Base-by-base conservation (phyloP, 2,797 vertebrate genomes). In the Hemitrygon akajei region DNA sequence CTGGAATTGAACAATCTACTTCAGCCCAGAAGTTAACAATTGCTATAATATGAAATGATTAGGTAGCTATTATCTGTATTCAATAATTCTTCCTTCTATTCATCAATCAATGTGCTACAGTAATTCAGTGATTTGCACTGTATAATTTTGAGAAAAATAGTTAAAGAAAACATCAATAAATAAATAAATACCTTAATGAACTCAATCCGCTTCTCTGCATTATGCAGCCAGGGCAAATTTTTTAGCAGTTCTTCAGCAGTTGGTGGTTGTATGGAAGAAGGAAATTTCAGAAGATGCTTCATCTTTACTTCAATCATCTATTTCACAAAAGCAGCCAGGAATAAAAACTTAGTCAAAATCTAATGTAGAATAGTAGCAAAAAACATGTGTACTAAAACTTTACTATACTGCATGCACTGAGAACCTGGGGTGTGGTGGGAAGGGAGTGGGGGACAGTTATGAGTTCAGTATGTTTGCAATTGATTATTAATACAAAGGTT, bases 241-340 rank as follows among this genome's bases (percentile, higher is more conserved):
- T 87, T 66, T 2, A 95, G 91, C 9, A 93, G 80, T 81, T 95
- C 94, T 3, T 93, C 77, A 93, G 94, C 77, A 94, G 94, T 94
- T 69, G 95, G 94, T 79, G 95, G 76, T 40, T 91, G 94, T 94
- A 95, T 81, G 76, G 93, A 47, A 94, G 94, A 80, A 63, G 95
- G 94, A 80, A 95, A 94, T 37, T 94, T 94, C 93, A 93, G 89
- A 58, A 95, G 47, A 0, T 95, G 93, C 94, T 93, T 95, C 93
- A 94, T 95, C 95, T 91, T 96, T 94, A 66, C 30, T 56, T 93
- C 95, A 94, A 96, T 95, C 81, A 95, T 94, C 96, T 96, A 58
- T 30, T 75, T 93, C 16, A 25, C 71, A 76, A 93, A 93, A 30
- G 12, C 47, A 75, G 20, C 69, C 56, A 12, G n/a, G 63, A 89